Evolutionary conservation across 2,797 vertebrate species (phyloP).

Genomic region (Neomorphus geoffroyi): DNA sequence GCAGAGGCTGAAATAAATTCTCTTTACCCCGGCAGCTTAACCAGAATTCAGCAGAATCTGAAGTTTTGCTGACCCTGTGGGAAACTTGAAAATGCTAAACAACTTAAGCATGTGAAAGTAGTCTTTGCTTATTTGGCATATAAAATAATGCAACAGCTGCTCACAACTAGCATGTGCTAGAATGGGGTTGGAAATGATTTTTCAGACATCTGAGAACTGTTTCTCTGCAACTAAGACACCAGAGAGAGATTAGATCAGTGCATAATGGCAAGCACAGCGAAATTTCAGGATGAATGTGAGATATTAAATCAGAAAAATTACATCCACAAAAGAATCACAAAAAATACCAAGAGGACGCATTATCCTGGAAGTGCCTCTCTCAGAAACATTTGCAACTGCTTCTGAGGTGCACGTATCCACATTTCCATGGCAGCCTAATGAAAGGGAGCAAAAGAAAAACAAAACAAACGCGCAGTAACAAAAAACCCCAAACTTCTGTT

Average conservation of each 20-base stretch:
- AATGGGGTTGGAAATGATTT: background rate
- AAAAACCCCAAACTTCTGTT: fast-evolving
- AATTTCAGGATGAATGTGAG: background rate
- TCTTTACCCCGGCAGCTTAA: background rate
- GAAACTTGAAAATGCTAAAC: background rate
- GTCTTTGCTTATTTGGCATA: background rate
- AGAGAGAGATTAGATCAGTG: background rate
- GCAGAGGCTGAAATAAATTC: background rate
- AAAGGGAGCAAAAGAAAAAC: background rate
- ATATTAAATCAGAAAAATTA: background rate
- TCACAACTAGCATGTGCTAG: background rate
- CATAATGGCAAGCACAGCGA: background rate
- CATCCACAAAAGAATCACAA: background rate
- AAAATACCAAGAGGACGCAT: background rate
- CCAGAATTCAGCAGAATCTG: background rate
- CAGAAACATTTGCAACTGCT: background rate
- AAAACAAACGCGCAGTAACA: background rate
- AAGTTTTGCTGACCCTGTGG: background rate
- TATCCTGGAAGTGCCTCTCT: background rate
- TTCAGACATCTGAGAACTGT: background rate
- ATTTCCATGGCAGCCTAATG: background rate
- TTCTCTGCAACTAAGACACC: background rate
- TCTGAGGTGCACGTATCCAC: background rate
- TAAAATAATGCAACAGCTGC: background rate
- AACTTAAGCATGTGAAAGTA: background rate